A percentile compares a stretch with the other conserved stretches of the same genome.
phyloP scores from a whole-genome alignment of 2,888 invertebrate species.

The Cataglyphis altisquamis region DNA sequence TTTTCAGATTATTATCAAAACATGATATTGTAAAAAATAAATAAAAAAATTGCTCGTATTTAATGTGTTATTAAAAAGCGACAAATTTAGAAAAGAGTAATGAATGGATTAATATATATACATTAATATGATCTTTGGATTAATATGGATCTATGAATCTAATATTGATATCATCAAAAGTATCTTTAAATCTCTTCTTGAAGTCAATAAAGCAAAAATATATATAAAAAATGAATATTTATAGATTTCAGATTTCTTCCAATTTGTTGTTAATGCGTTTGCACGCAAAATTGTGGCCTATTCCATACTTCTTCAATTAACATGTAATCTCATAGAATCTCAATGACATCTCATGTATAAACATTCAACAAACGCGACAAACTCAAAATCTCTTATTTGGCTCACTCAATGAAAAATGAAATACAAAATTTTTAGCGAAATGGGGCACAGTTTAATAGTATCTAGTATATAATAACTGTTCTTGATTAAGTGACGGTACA shows the following conservation, averaged over 20 bases:
- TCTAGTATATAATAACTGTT: slow-evolving; percentile 56
- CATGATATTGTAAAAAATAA: background rate
- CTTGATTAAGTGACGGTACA: slow-evolving; percentile 49
- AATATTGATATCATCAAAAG: slow-evolving; percentile 7
- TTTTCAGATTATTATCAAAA: slow-evolving; percentile 2
- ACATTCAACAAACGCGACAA: background rate
- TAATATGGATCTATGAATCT: background rate
- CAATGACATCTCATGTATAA: slow-evolving; percentile 17
- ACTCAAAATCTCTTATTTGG: slow-evolving; percentile 4
- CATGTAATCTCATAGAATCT: background rate
- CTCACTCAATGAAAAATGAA: background rate
- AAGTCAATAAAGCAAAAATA: slow-evolving; percentile 35
- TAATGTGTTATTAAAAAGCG: slow-evolving; percentile 19
- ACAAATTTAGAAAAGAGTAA: background rate
- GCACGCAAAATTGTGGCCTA: slow-evolving; percentile 58
- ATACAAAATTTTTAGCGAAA: background rate
- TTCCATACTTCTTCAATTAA: slow-evolving; percentile 28
- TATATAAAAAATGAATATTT: slow-evolving; percentile 24
- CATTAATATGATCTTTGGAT: background rate
- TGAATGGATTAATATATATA: background rate
- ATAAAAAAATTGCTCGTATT: background rate
- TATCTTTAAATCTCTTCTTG: slow-evolving; percentile 35
- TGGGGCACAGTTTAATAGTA: slow-evolving; percentile 57
- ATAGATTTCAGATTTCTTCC: slow-evolving; percentile 25
- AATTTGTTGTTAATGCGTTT: slow-evolving; percentile 55